Conservation (phyloP, 2,888 invertebrate genomes). For the Seira sanloemensis region DNA sequence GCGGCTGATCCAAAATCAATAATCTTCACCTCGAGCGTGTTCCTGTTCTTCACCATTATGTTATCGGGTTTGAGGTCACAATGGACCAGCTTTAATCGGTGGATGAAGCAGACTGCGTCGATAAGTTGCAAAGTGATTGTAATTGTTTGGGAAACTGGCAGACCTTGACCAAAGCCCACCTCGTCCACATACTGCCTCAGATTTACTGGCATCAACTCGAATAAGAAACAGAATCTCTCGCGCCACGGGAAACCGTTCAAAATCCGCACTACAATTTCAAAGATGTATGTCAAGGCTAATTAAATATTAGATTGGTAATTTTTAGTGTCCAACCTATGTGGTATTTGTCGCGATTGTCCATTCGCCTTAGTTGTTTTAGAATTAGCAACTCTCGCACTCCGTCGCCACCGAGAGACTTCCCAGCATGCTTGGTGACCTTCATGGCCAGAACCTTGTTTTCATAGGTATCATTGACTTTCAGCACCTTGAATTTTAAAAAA, state of each 20-base stretch:
- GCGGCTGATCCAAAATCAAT: slow-evolving; percentile 28
- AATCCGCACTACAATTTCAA: neutral
- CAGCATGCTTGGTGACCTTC: neutral
- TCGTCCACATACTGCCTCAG: neutral
- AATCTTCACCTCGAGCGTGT: slow-evolving; percentile 10
- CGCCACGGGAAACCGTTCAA: neutral
- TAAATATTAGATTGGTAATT: neutral
- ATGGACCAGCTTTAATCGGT: neutral
- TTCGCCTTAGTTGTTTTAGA: neutral
- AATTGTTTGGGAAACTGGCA: neutral
- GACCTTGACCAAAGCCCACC: neutral
- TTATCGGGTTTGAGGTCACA: slow-evolving; percentile 34
- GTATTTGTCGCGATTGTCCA: neutral
- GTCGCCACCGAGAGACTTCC: neutral
- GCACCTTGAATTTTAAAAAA: neutral
- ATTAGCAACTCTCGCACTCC: neutral
- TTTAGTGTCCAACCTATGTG: neutral
- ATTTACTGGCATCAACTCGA: neutral
- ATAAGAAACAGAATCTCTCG: neutral
- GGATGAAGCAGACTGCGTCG: slow-evolving; percentile 1
- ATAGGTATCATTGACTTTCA: neutral
- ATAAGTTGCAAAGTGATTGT: slow-evolving; percentile 2
- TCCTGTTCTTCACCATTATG: slow-evolving; percentile 18
- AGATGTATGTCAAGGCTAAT: neutral
- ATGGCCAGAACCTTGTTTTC: neutral